Base-by-base conservation (phyloP, 2,113 vertebrate species). In the Microcebus jonahi region DNA sequence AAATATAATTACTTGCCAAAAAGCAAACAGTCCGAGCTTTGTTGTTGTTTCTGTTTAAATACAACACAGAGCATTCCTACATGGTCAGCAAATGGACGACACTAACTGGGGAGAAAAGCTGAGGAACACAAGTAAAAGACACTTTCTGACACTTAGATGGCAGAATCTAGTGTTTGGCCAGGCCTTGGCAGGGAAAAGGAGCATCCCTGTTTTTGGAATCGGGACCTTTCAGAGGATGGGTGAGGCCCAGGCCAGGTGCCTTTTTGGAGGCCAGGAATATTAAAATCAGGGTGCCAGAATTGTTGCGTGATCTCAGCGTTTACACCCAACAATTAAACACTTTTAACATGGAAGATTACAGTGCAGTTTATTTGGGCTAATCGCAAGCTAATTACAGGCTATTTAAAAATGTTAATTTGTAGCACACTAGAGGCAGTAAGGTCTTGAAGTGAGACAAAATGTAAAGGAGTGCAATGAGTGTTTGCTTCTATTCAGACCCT, bases 351-450 rank as follows among this genome's bases (percentile, higher is more conserved):
- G 77, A 67, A 55, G 70, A 63, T 94, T 71, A 94, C 53, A 31
- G 23, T 92, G 20, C 65, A 6, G 87, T 90, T 94, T 76, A 95
- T 90, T 94, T 77, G 53, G 87, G 68, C 80, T 80, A 80, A 90
- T 96, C 70, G 65, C 39, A 88, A 63, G 31, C 70, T 91, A 93
- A 79, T 96, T 93, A 81, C 11, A 80, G 84, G 67, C 91, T 94
- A 63, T 79, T 94, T 94, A 65, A 77, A 88, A 45, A 50, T 71
- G 86, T 90, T 79, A 61, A 75, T 96, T 96, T 70, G 48, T 90
- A 87, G 84, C 59, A 63, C 13, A 15, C 68, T 50, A 10, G 76
- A 67, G 70, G 53, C 53, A 9, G 4, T 82, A 8, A 75, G 82
- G 81, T 65, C 71, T 96, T 76, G 18, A 63, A 42, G 31, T 53